Percentiles rank a stretch among this genome's conserved stretches.
Evolutionary conservation across 2,797 vertebrate species (phyloP).

Genomic region (Esox lucius): DNA sequence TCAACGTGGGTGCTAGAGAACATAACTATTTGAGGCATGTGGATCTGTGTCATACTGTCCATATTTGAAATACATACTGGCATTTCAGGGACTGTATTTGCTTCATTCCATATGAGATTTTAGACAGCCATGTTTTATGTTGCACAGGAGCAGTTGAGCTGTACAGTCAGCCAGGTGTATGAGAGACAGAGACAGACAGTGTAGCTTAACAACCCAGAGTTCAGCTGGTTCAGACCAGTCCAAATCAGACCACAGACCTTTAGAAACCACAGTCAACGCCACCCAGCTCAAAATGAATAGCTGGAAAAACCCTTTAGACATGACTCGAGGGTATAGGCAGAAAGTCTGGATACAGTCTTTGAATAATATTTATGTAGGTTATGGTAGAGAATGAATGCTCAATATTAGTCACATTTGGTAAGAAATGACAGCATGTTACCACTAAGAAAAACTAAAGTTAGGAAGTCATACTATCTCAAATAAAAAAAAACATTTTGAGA

Average conservation of each 20-base stretch:
- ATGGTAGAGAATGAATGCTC: background rate
- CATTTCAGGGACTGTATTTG: background rate
- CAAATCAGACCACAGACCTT: constrained; percentile 39
- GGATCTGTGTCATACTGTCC: constrained; percentile 20
- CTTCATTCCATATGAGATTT: too few species aligned
- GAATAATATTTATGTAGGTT: constrained; percentile 26
- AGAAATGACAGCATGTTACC: background rate
- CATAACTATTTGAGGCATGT: constrained; percentile 2
- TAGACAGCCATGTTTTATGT: background rate
- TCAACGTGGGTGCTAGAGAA: background rate
- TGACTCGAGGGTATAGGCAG: constrained; percentile 24
- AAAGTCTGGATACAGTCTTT: constrained; percentile 17
- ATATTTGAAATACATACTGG: background rate
- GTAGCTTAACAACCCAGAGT: constrained; percentile 15
- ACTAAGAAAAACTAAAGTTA: background rate
- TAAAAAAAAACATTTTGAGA: background rate
- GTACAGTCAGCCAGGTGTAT: constrained; percentile 3
- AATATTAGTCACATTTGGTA: constrained; percentile 6
- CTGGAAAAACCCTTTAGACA: constrained; percentile 50
- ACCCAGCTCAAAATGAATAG: constrained; percentile 65
- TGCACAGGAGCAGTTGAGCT: background rate
- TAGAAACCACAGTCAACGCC: constrained; percentile 34
- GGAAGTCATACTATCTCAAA: background rate
- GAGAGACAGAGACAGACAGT: constrained; percentile 16
- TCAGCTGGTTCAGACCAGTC: constrained; percentile 26